Evolutionary conservation across 2,113 vertebrate genomes (phyloP), one percentile per base, ranked within the genome.

Genomic region (Hypanus sabinus): DNA sequence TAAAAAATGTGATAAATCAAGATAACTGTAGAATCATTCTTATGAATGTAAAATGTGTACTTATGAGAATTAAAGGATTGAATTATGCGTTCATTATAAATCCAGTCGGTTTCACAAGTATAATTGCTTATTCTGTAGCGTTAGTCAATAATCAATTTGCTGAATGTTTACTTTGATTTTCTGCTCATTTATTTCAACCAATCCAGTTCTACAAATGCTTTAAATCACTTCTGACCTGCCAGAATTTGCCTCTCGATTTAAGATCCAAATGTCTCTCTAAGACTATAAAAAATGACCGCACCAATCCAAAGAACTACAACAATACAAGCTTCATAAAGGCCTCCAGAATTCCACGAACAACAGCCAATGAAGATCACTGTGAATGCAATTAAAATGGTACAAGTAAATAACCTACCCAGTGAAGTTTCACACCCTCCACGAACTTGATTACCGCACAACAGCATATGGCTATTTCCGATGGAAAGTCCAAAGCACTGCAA

Each of bases 131-230:
- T 27, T 83, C 55, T 38, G 55, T 22, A 38, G 2, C 24, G 2
- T 9, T 18, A 33, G 76, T 24, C 38, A 24, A 7, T 18, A 83
- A 20, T 55, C 62, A 10, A 81, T 55, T 3, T 20, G 12, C 24
- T 93, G 80, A 65, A 38, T 62, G 38, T 38, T 85, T 46, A 36
- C 14, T 55, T 36, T 30, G 60, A 83, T 62, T 71, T 77, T 76
- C n/a, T 27, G 10, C 57, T 76, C 30, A 88, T 71, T 75, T 91
- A 18, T 94, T 16, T 95, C 27, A 88, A 90, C 87, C 77, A 94
- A 65, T 94, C 71, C 94, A 97, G 97, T 98, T 98, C 96, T 97
- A 97, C 96, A 97, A 97, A 95, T 97, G 97, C 94, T 97, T 98
- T 94, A 95, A 95, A 94, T 96, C 94, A 0, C 94, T 98, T 80